A percentile compares a stretch with the other conserved stretches of the same genome.
phyloP scores from a whole-genome alignment of 2,113 vertebrate species.

The Protobothrops mucrosquamatus region DNA sequence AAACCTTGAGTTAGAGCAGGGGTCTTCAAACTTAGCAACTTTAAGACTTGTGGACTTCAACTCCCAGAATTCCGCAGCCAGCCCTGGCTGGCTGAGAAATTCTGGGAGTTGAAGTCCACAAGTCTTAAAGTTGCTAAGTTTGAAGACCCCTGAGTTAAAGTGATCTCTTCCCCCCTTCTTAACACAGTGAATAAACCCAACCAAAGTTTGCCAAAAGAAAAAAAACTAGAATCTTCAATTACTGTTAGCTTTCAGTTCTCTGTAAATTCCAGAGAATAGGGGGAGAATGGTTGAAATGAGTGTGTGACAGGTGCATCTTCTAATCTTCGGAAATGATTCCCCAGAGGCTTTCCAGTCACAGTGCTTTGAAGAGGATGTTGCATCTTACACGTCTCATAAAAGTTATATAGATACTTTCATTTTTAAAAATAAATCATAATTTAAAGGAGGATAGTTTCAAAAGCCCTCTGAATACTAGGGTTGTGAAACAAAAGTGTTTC shows the following conservation, averaged over 20 bases:
- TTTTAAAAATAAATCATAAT: background rate
- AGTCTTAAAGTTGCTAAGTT: too few species aligned
- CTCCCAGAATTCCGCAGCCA: too few species aligned
- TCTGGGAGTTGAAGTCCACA: too few species aligned
- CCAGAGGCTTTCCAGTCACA: background rate
- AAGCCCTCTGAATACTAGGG: background rate
- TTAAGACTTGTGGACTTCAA: too few species aligned
- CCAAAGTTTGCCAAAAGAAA: background rate
- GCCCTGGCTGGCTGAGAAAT: too few species aligned
- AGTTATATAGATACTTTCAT: background rate
- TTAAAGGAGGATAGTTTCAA: background rate
- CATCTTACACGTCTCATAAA: background rate
- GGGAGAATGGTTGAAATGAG: background rate
- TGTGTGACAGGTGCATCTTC: background rate
- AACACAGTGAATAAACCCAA: background rate
- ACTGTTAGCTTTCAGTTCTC: background rate
- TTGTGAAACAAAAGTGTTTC: background rate
- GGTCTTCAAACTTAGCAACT: too few species aligned
- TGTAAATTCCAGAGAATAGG: background rate
- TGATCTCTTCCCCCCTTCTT: background rate
- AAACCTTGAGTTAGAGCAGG: background rate
- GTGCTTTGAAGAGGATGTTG: background rate
- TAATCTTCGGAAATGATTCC: background rate
- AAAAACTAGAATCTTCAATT: background rate
- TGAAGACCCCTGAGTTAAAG: background rate